Evolutionary conservation across 1,140 invertebrate genomes (phyloP).

Genomic region (Drosophila virilis): DNA sequence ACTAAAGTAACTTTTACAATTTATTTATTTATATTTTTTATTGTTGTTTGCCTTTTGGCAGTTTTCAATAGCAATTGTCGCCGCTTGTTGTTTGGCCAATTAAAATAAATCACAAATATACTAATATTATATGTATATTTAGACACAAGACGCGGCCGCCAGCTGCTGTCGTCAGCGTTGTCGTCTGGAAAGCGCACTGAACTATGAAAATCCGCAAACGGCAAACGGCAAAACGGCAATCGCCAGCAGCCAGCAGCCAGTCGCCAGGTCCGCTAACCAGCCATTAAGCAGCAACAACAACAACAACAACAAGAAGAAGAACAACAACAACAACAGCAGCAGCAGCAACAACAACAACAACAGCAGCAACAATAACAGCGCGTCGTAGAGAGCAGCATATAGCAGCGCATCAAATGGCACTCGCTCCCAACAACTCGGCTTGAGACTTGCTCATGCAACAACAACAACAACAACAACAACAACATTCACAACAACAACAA

Average conservation of each 20-base stretch:
- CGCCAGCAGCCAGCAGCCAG: slow-evolving; percentile 44
- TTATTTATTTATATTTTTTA: slow-evolving; percentile 14
- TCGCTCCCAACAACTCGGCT: slow-evolving; percentile 50
- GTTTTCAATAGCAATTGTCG: slow-evolving; percentile 56
- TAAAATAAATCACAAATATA: slow-evolving; percentile 73
- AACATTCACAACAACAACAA: slow-evolving; percentile 6
- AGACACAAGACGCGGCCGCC: slow-evolving; percentile 38
- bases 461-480: slow-evolving; percentile 8
- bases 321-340: slow-evolving; percentile 24
- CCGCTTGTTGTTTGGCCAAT: slow-evolving; percentile 37
- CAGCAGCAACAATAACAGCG: slow-evolving; percentile 49
- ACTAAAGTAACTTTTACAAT: background rate
- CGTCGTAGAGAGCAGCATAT: background rate
- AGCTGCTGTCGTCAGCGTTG: slow-evolving; percentile 65
- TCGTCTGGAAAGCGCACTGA: slow-evolving; percentile 82
- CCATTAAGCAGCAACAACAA: slow-evolving; percentile 49
- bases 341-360: background rate
- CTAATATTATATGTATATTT: slow-evolving; percentile 51
- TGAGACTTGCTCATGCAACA: slow-evolving; percentile 31
- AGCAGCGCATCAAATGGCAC: slow-evolving; percentile 73
- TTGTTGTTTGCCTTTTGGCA: slow-evolving; percentile 23
- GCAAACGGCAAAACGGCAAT: slow-evolving; percentile 50
- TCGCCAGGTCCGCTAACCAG: slow-evolving; percentile 48
- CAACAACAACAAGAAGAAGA: slow-evolving; percentile 38
- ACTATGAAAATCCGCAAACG: slow-evolving; percentile 72